phyloP scores from a whole-genome alignment of 2,113 vertebrate genomes.

The Turdus rufiventris region DNA sequence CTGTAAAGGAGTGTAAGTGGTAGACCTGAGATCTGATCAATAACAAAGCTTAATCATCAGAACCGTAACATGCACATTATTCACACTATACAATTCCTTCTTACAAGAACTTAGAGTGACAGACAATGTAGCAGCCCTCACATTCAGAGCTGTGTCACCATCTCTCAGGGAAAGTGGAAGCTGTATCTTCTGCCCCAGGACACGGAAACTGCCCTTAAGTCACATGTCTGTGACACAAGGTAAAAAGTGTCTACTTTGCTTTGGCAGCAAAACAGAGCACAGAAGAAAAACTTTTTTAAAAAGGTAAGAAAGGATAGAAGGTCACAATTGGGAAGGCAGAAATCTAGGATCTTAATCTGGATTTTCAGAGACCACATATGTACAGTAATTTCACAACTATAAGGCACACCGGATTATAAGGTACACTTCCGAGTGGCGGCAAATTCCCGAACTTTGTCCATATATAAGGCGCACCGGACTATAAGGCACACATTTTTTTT shows the following conservation, averaged over 20 bases:
- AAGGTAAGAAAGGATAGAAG: background rate
- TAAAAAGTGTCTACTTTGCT: background rate
- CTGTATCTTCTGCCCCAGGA: background rate
- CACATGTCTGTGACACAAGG: background rate
- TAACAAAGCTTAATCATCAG: background rate
- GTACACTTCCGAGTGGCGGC: no score
- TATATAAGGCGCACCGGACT: no score
- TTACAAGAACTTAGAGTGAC: background rate
- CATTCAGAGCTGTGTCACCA: background rate
- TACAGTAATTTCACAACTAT: no score
- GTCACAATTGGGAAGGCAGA: background rate
- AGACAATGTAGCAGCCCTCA: background rate
- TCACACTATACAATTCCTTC: background rate
- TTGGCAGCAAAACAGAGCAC: background rate
- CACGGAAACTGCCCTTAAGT: background rate
- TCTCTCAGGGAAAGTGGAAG: background rate
- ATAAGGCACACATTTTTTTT: no score
- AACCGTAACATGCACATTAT: background rate
- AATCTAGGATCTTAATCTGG: background rate
- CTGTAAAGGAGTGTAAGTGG: slow-evolving; percentile 53
- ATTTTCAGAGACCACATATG: background rate
- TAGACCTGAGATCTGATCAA: background rate
- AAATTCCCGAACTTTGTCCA: no score
- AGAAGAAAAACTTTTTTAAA: background rate
- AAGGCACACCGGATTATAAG: no score